Conservation (phyloP, 2,113 vertebrate genomes). For the Triplophysa siluroides region DNA sequence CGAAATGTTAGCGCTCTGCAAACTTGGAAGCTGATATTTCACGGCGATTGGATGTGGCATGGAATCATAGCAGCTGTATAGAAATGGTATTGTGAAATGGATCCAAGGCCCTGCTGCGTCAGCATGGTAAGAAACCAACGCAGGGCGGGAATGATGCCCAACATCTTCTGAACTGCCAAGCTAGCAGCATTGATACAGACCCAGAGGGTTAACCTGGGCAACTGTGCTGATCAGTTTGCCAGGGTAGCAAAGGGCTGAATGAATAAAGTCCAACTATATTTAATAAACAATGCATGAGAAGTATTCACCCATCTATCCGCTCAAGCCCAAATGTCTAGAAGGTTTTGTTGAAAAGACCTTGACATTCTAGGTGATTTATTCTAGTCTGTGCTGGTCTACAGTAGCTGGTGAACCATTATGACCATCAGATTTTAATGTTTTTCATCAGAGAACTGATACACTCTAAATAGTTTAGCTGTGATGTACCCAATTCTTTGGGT, state of each 20-base stretch:
- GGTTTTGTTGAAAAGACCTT: background rate
- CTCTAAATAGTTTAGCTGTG: too few species aligned
- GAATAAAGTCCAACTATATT: background rate
- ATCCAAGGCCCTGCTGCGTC: conserved; percentile 26
- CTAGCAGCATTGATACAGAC: conserved; percentile 14
- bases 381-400: background rate
- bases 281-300: conserved; percentile 20
- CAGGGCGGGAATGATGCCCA: conserved; percentile 17
- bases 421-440: background rate
- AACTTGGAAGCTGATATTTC: conserved; percentile 15
- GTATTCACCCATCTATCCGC: background rate
- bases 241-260: background rate
- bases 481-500: too few species aligned
- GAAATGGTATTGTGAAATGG: conserved; percentile 6
- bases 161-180: conserved; percentile 25
- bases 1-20: background rate
- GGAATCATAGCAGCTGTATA: conserved; percentile 6
- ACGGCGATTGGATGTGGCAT: background rate
- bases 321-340: background rate
- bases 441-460: background rate
- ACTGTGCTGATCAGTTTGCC: background rate
- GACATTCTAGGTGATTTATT: too few species aligned
- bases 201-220: conserved; percentile 34
- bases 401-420: background rate
- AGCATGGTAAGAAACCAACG: conserved; percentile 8